Base-by-base conservation (phyloP, 2,113 vertebrate genomes). In the Neodontobutis hainanensis region DNA sequence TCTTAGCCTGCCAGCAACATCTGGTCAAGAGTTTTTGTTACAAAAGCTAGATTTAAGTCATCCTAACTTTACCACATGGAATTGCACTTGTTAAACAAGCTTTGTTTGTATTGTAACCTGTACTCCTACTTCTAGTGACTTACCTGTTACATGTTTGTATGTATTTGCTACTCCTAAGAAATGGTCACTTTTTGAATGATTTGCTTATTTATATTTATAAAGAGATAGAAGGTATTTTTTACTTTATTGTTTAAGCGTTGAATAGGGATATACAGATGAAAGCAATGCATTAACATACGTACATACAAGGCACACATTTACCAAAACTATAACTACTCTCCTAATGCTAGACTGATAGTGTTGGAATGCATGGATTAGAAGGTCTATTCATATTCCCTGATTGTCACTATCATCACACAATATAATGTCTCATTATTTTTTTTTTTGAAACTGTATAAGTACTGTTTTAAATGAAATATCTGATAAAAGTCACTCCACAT, bases 61-160 rank as follows among this genome's bases (percentile, higher is more conserved):
- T 10, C 44, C 73, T 77, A 84, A 70, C 71, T 86, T 59, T 36
- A 53, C 34, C 46, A 73, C 51, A 40, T 27, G 60, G 70, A 82
- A 64, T 65, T 78, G 46, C 73, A 78, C 80, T 74, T 57, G 68
- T 70, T 73, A 49, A 79, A 80, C 71, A 68, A 80, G 68, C 64
- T 78, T 61, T 51, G 36, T 81, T 82, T 67, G 53, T 66, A 34
- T 78, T 48, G 56, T 82, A 77, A 83, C 68, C 61, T 55, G 76
- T 75, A 83, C 57, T 61, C 61, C 75, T 32, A 53, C 71, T 77
- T 73, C 42, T 46, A 65, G 46, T 40, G 66, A 70, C 56, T 58
- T 11, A 62, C 2, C 0, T 49, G 16, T 62, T 72, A n/a, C 69
- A 42, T 65, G 65, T 49, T 32, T 63, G 68, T 65, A 15, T 49